These are phyloP conservation scores for Aegotheles bennettii DNA, from an alignment of 2,113 vertebrate species.

Conservation along the genomic window DNA sequence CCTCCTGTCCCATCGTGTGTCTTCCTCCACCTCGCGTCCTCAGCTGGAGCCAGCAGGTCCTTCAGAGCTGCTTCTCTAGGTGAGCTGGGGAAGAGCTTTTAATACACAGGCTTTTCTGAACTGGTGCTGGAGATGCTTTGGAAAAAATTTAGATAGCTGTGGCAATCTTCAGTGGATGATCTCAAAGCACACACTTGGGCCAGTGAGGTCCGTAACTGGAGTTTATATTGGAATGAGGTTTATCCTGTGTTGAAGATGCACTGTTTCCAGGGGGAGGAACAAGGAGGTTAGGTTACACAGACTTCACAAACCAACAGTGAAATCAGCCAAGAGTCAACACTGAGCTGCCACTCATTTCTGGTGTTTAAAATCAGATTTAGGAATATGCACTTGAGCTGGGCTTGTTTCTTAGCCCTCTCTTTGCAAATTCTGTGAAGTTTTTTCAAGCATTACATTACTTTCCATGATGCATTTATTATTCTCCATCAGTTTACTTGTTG, in stretches of 20 bases:
- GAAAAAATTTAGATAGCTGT: neutral
- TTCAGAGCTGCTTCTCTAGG: neutral
- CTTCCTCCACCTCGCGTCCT: neutral
- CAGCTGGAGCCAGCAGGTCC: neutral
- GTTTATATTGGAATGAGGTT: fast-evolving
- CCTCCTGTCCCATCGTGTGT: neutral
- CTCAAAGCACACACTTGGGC: neutral
- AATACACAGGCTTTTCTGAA: neutral
- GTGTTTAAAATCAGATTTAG: neutral
- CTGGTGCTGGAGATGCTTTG: neutral
- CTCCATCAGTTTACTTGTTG: neutral
- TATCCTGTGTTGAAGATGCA: neutral
- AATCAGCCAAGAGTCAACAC: neutral
- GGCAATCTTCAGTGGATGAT: fast-evolving
- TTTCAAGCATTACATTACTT: neutral
- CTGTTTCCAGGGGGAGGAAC: neutral
- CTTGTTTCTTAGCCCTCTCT: neutral
- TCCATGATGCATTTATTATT: neutral
- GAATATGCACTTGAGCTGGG: neutral
- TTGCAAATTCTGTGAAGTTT: neutral
- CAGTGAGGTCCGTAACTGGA: neutral
- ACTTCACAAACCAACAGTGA: neutral
- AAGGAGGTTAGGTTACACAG: neutral
- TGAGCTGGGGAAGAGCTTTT: neutral
- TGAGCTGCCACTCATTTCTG: neutral